These are phyloP conservation scores for Chelonus insularis DNA, from an alignment of 1,140 invertebrate genomes.

Conservation along the genomic window DNA sequence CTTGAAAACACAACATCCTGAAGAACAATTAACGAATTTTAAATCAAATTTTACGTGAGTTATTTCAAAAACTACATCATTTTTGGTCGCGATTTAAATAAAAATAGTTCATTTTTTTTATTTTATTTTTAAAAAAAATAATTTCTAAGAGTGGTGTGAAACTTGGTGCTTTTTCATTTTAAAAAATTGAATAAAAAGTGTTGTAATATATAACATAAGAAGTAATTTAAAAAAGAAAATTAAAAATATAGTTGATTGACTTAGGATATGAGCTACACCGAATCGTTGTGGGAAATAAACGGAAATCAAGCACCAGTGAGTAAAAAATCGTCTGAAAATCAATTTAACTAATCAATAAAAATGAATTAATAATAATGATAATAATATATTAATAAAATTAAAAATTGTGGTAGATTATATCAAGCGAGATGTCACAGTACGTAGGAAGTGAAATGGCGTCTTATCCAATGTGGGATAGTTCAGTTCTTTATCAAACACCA, in stretches of 20 bases:
- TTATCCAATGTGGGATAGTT: slow-evolving; percentile 58
- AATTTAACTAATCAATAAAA: too few relatives aligned
- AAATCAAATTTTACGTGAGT: too few relatives aligned
- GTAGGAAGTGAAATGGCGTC: slow-evolving; percentile 51
- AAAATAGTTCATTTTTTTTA: too few relatives aligned
- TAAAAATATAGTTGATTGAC: slow-evolving; percentile 16
- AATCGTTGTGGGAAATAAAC: slow-evolving; percentile 58
- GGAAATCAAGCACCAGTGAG: slow-evolving; percentile 57
- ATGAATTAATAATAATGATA: slow-evolving; percentile 4
- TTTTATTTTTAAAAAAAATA: too few relatives aligned
- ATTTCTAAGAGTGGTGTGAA: too few relatives aligned
- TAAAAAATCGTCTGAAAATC: too few relatives aligned
- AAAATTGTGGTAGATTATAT: slow-evolving; percentile 44
- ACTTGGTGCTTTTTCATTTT: too few relatives aligned
- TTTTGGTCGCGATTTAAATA: too few relatives aligned
- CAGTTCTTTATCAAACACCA: slow-evolving; percentile 54
- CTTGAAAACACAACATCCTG: neutral
- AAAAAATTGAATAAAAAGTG: too few relatives aligned
- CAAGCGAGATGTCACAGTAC: slow-evolving; percentile 56
- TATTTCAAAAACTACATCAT: too few relatives aligned
- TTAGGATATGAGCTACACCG: slow-evolving; percentile 57
- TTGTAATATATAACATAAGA: neutral
- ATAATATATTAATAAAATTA: neutral
- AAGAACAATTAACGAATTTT: neutral
- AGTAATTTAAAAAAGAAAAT: neutral